phyloP scores from a whole-genome alignment of 2,797 vertebrate species.

The Sebastes vulpes region DNA sequence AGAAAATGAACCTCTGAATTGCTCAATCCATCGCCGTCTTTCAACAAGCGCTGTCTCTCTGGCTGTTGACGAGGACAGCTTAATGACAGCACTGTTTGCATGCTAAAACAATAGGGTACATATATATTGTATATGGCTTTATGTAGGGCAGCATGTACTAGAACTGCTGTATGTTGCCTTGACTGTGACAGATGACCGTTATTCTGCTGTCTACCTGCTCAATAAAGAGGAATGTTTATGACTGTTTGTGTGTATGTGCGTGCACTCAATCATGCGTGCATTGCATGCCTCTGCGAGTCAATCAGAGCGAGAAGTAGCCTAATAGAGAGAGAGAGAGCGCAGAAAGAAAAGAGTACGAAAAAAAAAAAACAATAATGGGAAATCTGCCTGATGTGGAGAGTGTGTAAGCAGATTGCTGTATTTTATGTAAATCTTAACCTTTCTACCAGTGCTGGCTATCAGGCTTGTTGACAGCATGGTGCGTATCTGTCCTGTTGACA shows the following conservation, averaged over 20 bases:
- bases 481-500: slow-evolving; percentile 76
- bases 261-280: slow-evolving; percentile 45
- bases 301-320: slow-evolving; percentile 25
- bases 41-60: not conserved
- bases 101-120: slow-evolving; percentile 28
- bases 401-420: slow-evolving; percentile 72
- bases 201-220: slow-evolving; percentile 52
- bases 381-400: slow-evolving; percentile 55
- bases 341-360: not conserved
- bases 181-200: slow-evolving; percentile 54
- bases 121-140: slow-evolving; percentile 16
- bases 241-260: slow-evolving; percentile 12
- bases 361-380: slow-evolving; percentile 44
- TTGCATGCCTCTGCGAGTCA: slow-evolving; percentile 29
- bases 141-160: slow-evolving; percentile 30
- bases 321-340: slow-evolving; percentile 3
- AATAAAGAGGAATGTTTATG: slow-evolving; percentile 61
- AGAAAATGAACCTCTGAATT: slow-evolving; percentile 12
- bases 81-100: slow-evolving; percentile 19
- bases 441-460: slow-evolving; percentile 72
- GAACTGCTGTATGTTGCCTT: slow-evolving; percentile 17
- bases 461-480: slow-evolving; percentile 75
- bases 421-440: slow-evolving; percentile 83
- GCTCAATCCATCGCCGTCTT: slow-evolving; percentile 29
- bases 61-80: slow-evolving; percentile 23